A percentile compares a stretch with the other conserved stretches of the same genome.
phyloP scores from a whole-genome alignment of 2,113 vertebrate species.

The Oriolus oriolus region DNA sequence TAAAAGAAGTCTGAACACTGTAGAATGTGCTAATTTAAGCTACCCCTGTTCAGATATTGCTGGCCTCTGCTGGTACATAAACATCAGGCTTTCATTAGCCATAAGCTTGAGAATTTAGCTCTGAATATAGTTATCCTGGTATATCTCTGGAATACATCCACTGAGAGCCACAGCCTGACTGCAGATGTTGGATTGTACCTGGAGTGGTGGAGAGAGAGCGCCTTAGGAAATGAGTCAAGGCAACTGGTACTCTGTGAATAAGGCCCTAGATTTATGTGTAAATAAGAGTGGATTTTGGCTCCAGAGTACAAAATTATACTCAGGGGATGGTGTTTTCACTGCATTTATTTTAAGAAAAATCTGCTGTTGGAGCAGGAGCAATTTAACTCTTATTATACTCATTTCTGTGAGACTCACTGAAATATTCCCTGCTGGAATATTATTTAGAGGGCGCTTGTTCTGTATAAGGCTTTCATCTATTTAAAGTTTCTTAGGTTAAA shows the following conservation, averaged over 20 bases:
- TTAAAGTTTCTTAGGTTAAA: conserved; percentile 3
- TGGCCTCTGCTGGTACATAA: conserved; percentile 10
- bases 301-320: neutral
- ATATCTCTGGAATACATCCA: neutral
- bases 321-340: conserved; percentile 1
- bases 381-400: conserved; percentile 41
- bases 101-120: neutral
- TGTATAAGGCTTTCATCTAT: neutral
- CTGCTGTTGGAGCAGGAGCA: neutral
- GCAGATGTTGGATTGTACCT: conserved; percentile 17
- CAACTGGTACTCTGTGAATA: neutral
- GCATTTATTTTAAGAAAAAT: conserved; percentile 38
- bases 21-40: neutral
- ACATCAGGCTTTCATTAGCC: conserved; percentile 14
- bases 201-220: neutral
- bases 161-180: neutral
- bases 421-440: neutral
- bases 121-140: neutral
- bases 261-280: conserved; percentile 29
- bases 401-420: neutral
- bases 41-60: neutral
- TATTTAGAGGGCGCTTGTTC: neutral
- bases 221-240: neutral
- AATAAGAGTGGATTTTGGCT: conserved; percentile 24
- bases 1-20: neutral